Base-by-base conservation (phyloP, 2,888 invertebrate species). In the Cabera pusaria region DNA sequence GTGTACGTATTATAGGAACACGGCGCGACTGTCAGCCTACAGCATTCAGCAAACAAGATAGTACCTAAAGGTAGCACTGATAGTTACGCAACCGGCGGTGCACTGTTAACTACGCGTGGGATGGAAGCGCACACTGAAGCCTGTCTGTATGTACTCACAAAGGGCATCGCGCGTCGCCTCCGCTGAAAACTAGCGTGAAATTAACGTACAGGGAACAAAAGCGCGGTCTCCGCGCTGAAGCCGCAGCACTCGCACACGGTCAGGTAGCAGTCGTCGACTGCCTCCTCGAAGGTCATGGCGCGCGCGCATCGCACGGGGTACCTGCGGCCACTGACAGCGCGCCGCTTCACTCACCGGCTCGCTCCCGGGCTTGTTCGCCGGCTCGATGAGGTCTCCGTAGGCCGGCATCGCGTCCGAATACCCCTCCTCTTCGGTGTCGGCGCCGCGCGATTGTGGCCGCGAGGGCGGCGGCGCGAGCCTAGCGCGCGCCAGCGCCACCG, bases 191-290 rank as follows among this genome's bases (percentile, higher is more conserved):
- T 84, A 86, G 64, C 73, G 81, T 77, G 75, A 80, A 85, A 82
- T 66, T 63, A 86, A 88, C 90, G 87, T 87, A 90, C 90, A 67
- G 85, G 74, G 72, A 73, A 71, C 69, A 90, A 68, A 53, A 88
- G 76, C 48, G 82, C 64, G 59, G 89, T 88, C 80, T 89, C 88
- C 25, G 81, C 70, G 85, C 82, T 87, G 84, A 88, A 90, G 57
- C 89, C 89, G 76, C 90, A 90, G 71, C 90, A 90, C 71, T 90
- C 88, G 79, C 89, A 90, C 73, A 88, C 88, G 50, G 80, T 78
- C 53, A 84, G 75, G 70, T 83, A 84, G 70, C 82, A 78, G 72
- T 85, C 81, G 74, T 89, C 87, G 56, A 67, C 79, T 57, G 77
- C 65, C 73, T 81, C 81, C 72, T 85, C 87, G 82, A 85, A 83